Evolutionary conservation across 2,113 vertebrate species (phyloP).

Genomic region (Pica pica): DNA sequence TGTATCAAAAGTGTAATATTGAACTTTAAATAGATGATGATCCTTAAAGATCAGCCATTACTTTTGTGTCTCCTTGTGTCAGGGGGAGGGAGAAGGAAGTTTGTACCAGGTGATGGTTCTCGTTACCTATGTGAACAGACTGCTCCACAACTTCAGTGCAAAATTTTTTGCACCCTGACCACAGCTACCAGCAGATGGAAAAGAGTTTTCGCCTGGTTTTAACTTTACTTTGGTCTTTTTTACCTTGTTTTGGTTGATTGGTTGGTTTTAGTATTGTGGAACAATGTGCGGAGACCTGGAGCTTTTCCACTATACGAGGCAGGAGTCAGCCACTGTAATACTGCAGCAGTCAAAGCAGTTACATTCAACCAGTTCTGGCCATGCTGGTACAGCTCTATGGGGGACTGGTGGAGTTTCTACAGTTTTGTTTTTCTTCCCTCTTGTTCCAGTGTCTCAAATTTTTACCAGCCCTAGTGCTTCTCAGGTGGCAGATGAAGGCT

Average conservation of each 20-base stretch:
- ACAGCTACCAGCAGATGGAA: not conserved
- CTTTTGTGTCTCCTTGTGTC: not conserved
- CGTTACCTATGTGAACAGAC: not conserved
- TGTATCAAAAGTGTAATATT: not conserved
- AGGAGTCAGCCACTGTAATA: not conserved
- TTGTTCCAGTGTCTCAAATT: slow-evolving; percentile 75
- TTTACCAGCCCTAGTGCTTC: slow-evolving; percentile 66
- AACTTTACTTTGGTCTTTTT: not conserved
- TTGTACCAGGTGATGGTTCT: not conserved
- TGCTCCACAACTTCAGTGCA: not conserved
- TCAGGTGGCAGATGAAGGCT: slow-evolving; percentile 14
- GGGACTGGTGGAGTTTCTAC: not conserved
- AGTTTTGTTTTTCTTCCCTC: not conserved
- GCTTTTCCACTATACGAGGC: not conserved
- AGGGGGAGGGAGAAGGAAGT: not conserved
- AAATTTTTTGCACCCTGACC: not conserved
- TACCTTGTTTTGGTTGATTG: not conserved
- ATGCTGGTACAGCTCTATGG: not conserved
- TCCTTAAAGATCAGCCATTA: not conserved
- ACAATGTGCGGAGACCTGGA: not conserved
- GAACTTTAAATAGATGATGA: not conserved
- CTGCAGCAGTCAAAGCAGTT: not conserved
- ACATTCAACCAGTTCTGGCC: not conserved
- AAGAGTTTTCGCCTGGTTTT: not conserved
- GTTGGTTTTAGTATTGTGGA: not conserved